phyloP scores from a whole-genome alignment of 1,140 invertebrate genomes.

The Ridgeia piscesae region DNA sequence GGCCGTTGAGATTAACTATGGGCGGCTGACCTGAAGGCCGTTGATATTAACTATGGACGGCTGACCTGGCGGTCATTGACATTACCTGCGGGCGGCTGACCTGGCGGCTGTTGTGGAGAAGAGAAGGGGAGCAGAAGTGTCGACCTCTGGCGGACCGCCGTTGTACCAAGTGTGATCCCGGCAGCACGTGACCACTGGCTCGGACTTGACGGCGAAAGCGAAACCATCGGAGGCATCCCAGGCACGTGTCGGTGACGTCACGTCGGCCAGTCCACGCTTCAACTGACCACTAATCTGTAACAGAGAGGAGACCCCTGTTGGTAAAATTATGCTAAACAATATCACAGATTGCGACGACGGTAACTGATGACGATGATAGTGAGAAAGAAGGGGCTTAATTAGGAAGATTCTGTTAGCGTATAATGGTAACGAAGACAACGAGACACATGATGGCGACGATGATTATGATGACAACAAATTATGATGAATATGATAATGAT shows the following conservation, averaged over 20 bases:
- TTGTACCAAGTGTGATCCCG: background rate
- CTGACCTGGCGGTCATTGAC: too few species aligned
- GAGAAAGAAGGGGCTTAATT: too few species aligned
- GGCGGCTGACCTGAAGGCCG: too few species aligned
- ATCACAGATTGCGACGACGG: too few species aligned
- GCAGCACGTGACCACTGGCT: background rate
- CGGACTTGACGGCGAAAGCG: background rate
- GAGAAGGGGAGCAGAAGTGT: background rate
- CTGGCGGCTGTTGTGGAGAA: background rate
- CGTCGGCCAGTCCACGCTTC: background rate
- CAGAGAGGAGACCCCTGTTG: background rate
- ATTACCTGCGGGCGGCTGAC: background rate
- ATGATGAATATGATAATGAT: background rate
- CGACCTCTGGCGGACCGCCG: background rate
- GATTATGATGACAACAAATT: background rate
- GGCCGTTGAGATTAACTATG: too few species aligned
- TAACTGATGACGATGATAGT: too few species aligned
- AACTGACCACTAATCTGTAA: background rate
- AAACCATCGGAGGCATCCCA: background rate
- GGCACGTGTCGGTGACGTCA: background rate
- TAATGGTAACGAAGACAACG: too few species aligned
- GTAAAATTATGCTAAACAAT: background rate
- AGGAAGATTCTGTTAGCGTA: too few species aligned
- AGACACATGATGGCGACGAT: too few species aligned
- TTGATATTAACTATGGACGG: too few species aligned